Base-by-base conservation (phyloP, 2,888 invertebrate species). In the Caenorhabditis sp. region DNA sequence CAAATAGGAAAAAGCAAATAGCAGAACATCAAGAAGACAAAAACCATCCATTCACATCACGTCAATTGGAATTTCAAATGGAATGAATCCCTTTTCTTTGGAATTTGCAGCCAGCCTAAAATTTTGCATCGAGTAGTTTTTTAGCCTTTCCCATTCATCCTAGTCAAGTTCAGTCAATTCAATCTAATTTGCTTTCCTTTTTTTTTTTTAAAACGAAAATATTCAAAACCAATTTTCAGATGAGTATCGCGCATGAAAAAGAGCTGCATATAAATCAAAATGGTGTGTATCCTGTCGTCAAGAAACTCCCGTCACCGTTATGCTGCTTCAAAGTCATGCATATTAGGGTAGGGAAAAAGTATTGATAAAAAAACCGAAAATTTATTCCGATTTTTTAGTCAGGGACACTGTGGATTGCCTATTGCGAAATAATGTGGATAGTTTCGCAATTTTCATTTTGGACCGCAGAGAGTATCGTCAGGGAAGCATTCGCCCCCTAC, bases 361-460 rank as follows among this genome's bases (percentile, higher is more conserved):
- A 18, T 40, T 40, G n/a, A 28, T 20, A 22, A 60, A 60, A 22
- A 22, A 20, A 32, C 3, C 2, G n/a, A n/a, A n/a, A n/a, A n/a
- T 44, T 24, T 55, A n/a, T n/a, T n/a, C n/a, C n/a, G n/a, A n/a
- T 0, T 55, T 71, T 84, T 40, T 67, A 88, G 88, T 84, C 86
- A 13, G 86, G 86, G 20, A 70, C 85, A 0, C 65, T 81, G 15
- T 88, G 88, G 86, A 83, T 88, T 26, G 88, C 86, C 0, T 88
- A 86, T 50, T 71, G 82, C 26, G 88, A 88, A 64, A 85, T 85
- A 61, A 82, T 88, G 82, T 88, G 88, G 88, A 85, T 88, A 47
- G 86, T 86, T 0, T 81, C 85, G 4, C 88, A 88, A 50, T 78
- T 80, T 9, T 80, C 86, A 4, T 86, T 86, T 50, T 86, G 86